Evolutionary conservation across 2,113 vertebrate species (phyloP), one percentile per base, ranked within the genome.

Genomic region (Tachysurus fulvidraco): DNA sequence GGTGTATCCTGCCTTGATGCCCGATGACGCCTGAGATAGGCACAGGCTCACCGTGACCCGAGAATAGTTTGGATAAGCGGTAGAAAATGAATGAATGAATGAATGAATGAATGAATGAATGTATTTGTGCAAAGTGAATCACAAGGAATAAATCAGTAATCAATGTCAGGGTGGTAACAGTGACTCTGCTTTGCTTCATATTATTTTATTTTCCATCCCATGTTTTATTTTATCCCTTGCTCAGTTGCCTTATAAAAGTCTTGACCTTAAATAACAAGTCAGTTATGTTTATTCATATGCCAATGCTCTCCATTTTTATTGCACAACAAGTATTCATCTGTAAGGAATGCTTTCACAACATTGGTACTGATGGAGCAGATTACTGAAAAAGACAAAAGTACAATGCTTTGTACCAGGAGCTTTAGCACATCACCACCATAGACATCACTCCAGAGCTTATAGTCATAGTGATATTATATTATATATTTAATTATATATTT

Each of bases 231-330:
- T 28, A 54, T 8, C 52, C n/a, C n/a, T 25, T 74, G 16, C 74
- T 76, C 73, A 2, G 5, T 36, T 50, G 11, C 46, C 46, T 50
- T 50, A 50, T 5, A 11, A 74, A 23, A 25, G 23, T 54, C 13
- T 54, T 54, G 25, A 23, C 28, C 55, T 60, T 25, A 81, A 81
- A 81, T 41, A 11, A 81, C 78, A 81, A 81, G 28, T 16, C 30
- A 60, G 30, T 60, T 21, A 1, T 90, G 82, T 86, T 25, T 21
- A 65, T 73, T 89, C 93, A 92, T 94, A 93, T 94, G 95, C 96
- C 96, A 96, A 95, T 93, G 95, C 95, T 94, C 95, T 96, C 93
- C 93, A 93, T 92, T 97, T 97, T 95, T 97, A 98, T 98, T 98
- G 96, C 96, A 96, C 96, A 96, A 94, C 93, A 94, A 94, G 91